phyloP scores from a whole-genome alignment of 2,113 vertebrate species.

The Phylloscopus trochilus region DNA sequence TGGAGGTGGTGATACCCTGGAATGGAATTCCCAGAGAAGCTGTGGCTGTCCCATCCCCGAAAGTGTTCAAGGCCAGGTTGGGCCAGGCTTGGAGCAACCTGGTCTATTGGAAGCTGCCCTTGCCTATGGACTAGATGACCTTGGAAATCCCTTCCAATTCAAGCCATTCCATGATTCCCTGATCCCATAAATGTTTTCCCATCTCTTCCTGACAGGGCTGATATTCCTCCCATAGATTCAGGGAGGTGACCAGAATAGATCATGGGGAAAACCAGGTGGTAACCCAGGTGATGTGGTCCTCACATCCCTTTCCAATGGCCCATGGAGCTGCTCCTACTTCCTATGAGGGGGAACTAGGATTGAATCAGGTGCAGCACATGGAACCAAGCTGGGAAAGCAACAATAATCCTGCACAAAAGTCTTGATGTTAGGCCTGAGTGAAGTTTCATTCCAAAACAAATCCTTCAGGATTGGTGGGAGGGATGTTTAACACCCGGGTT shows the following conservation, averaged over 20 bases:
- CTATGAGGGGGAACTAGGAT: accelerated
- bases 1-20: background rate
- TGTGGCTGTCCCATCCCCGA: background rate
- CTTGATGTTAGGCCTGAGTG: background rate
- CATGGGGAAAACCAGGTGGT: background rate
- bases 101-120: background rate
- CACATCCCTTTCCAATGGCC: background rate
- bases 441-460: background rate
- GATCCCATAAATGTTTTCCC: background rate
- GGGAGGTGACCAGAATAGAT: background rate
- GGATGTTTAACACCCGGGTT: background rate
- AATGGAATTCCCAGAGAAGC: background rate
- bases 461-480: background rate
- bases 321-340: background rate
- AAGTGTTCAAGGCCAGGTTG: background rate
- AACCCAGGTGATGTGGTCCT: background rate
- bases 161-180: background rate
- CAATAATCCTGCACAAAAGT: background rate
- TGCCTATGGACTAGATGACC: background rate
- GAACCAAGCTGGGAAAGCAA: background rate
- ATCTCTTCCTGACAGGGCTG: background rate
- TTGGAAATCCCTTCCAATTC: background rate
- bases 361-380: background rate
- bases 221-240: background rate
- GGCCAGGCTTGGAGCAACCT: background rate